A percentile compares a stretch with the other conserved stretches of the same genome.
These are phyloP conservation scores for Liolophura sinensis DNA, from an alignment of 1,140 invertebrate genomes.

Conservation along the genomic window DNA sequence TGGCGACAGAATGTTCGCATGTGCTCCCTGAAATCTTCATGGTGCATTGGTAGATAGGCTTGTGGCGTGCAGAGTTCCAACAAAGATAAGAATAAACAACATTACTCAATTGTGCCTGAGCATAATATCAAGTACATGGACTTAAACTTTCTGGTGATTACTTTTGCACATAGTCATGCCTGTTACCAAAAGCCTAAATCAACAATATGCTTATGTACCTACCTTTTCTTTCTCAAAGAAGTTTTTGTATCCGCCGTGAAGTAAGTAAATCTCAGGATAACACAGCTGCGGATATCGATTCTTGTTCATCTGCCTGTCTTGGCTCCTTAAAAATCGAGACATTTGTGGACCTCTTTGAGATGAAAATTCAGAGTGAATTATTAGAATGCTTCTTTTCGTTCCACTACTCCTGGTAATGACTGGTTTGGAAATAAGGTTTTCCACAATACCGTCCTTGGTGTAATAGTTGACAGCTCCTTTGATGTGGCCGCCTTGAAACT, in stretches of 20 bases:
- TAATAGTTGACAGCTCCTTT: slow-evolving; percentile 82
- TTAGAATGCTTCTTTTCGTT: slow-evolving; percentile 72
- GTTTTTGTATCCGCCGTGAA: slow-evolving; percentile 91
- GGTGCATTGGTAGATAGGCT: slow-evolving; percentile 77
- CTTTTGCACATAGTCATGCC: too few species aligned
- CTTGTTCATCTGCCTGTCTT: slow-evolving; percentile 81
- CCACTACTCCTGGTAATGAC: slow-evolving; percentile 43
- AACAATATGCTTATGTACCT: slow-evolving; percentile 4
- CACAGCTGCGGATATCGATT: slow-evolving; percentile 84
- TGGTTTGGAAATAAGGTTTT: slow-evolving; percentile 66
- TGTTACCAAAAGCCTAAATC: too few species aligned
- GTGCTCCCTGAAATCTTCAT: slow-evolving; percentile 74
- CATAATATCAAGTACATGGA: too few species aligned
- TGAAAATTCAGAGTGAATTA: slow-evolving; percentile 99
- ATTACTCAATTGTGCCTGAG: too few species aligned
- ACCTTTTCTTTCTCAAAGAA: slow-evolving; percentile 75
- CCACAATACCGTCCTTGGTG: slow-evolving; percentile 72
- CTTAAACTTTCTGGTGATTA: too few species aligned
- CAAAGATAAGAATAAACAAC: slow-evolving; percentile 17
- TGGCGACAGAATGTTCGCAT: slow-evolving; percentile 75
- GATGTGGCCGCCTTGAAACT: slow-evolving; percentile 96
- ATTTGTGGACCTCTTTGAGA: too few species aligned
- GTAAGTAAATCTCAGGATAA: slow-evolving; percentile 93
- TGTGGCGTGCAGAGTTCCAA: slow-evolving; percentile 75
- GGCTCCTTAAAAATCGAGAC: slow-evolving; percentile 79